Conservation (phyloP, 1,140 invertebrate species). For the Ectropis grisescens region DNA sequence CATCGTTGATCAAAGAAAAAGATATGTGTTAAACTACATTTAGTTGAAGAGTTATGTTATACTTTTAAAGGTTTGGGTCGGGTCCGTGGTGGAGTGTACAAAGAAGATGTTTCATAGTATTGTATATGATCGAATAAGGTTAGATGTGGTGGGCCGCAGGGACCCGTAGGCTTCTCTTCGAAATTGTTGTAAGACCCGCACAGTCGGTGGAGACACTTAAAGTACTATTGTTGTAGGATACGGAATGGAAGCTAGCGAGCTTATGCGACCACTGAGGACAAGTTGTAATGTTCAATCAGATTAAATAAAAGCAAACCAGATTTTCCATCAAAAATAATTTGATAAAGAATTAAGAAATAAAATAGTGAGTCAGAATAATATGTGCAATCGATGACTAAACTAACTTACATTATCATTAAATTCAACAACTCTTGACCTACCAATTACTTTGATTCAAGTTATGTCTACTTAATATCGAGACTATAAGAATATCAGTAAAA, state of each 20-base stretch:
- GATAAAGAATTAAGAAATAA: too few relatives aligned
- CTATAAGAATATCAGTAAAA: too few relatives aligned
- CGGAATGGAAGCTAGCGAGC: too few relatives aligned
- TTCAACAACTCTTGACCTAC: too few relatives aligned
- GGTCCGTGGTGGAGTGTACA: slow-evolving; percentile 43
- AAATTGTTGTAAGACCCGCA: slow-evolving; percentile 58
- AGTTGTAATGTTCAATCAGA: too few relatives aligned
- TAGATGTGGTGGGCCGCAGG: slow-evolving; percentile 37
- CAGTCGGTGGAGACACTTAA: slow-evolving; percentile 61
- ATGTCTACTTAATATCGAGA: too few relatives aligned
- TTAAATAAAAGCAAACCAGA: too few relatives aligned
- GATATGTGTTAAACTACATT: slow-evolving; percentile 61
- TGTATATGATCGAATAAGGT: slow-evolving; percentile 59
- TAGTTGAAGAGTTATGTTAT: slow-evolving; percentile 67
- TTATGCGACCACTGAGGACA: slow-evolving; percentile 23
- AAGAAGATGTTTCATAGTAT: slow-evolving; percentile 66
- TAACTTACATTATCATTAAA: too few relatives aligned
- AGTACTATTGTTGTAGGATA: slow-evolving; percentile 61
- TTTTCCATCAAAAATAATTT: too few relatives aligned
- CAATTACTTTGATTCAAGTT: too few relatives aligned
- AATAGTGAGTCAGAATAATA: too few relatives aligned
- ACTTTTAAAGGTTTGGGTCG: slow-evolving; percentile 46
- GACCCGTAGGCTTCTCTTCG: slow-evolving; percentile 45
- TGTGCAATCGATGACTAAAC: too few relatives aligned
- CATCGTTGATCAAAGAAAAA: slow-evolving; percentile 62